phyloP scores from a whole-genome alignment of 1,140 invertebrate genomes.

The Colletes gigas region DNA sequence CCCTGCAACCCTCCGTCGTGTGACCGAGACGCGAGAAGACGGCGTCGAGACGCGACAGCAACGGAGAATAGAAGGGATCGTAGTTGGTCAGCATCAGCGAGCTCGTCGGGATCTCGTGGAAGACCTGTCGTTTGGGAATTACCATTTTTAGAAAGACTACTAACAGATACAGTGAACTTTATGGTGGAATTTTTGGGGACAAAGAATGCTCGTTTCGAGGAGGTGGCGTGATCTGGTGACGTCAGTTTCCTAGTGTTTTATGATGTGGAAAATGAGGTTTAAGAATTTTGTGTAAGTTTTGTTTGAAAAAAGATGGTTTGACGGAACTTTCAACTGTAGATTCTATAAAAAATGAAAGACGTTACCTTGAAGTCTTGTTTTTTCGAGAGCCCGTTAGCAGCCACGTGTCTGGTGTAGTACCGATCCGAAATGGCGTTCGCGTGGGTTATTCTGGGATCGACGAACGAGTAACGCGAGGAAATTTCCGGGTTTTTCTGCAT shows the following conservation, averaged over 20 bases:
- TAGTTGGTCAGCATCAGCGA: slow-evolving; percentile 91
- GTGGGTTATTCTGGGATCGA: slow-evolving; percentile 71
- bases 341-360: not conserved
- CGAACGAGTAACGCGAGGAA: slow-evolving; percentile 72
- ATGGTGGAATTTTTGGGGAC: too few relatives aligned
- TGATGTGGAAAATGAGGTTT: too few relatives aligned
- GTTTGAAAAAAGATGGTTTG: too few relatives aligned
- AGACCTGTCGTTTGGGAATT: slow-evolving; percentile 82
- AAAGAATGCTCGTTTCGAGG: too few relatives aligned
- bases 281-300: too few relatives aligned
- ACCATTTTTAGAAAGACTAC: not conserved
- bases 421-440: slow-evolving; percentile 72
- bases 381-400: slow-evolving; percentile 73
- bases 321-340: too few relatives aligned
- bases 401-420: slow-evolving; percentile 75
- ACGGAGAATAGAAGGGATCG: slow-evolving; percentile 92
- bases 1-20: slow-evolving; percentile 87
- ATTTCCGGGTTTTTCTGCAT: slow-evolving; percentile 75
- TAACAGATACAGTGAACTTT: too few relatives aligned
- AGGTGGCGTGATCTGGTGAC: too few relatives aligned
- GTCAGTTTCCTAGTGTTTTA: too few relatives aligned
- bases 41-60: slow-evolving; percentile 89
- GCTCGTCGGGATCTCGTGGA: slow-evolving; percentile 91
- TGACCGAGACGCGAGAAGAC: slow-evolving; percentile 90
- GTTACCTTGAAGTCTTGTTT: slow-evolving; percentile 81